phyloP scores from a whole-genome alignment of 2,888 invertebrate genomes.

The Cerastoderma edule region DNA sequence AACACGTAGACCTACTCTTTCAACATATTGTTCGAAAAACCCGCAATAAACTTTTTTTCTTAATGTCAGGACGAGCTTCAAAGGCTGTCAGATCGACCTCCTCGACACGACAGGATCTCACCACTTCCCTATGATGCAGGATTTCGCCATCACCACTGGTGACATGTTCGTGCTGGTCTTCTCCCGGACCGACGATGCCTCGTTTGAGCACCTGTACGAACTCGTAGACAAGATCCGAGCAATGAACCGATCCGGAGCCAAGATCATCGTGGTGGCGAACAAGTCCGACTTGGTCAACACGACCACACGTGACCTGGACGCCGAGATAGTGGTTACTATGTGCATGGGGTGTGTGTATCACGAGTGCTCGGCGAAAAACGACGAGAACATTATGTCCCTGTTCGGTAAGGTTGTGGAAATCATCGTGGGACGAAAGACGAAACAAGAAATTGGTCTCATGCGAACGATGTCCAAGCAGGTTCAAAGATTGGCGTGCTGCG shows the following conservation, averaged over 20 bases:
- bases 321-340: slow-evolving; percentile 14
- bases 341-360: slow-evolving; percentile 20
- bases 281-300: slow-evolving; percentile 93
- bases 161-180: slow-evolving; percentile 98
- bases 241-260: slow-evolving; percentile 89
- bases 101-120: slow-evolving; percentile 97
- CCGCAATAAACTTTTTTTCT: slow-evolving; percentile 90
- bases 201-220: slow-evolving; percentile 77
- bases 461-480: no score
- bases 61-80: slow-evolving; percentile 71
- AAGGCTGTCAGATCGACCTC: slow-evolving; percentile 92
- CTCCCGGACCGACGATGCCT: slow-evolving; percentile 76
- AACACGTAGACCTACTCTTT: neutral
- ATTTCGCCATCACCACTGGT: slow-evolving; percentile 95
- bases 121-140: slow-evolving; percentile 98
- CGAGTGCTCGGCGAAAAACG: slow-evolving; percentile 28
- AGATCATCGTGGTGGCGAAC: slow-evolving; percentile 97
- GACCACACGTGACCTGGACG: neutral
- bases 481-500: no score
- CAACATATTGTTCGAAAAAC: neutral
- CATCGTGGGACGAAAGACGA: neutral
- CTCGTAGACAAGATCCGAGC: slow-evolving; percentile 89
- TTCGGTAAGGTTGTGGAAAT: slow-evolving; percentile 20
- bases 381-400: neutral
- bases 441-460: no score